These are phyloP conservation scores for Zygothrica quintamaculata DNA, from an alignment of 2,888 invertebrate genomes.

Conservation along the genomic window DNA sequence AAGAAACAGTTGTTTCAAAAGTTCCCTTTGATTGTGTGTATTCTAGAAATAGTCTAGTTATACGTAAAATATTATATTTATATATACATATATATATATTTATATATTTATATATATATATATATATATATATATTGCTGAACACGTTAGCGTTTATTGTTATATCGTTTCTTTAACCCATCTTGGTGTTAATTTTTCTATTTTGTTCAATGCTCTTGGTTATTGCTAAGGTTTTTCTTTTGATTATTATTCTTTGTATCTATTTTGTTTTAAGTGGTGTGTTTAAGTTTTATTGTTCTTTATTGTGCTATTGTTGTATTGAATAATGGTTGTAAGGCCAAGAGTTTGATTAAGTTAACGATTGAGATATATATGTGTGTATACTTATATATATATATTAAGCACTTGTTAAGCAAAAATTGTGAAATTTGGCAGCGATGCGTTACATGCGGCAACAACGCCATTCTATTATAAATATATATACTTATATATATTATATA, in stretches of 20 bases:
- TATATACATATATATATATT: constrained; percentile 14
- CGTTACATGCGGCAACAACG: constrained; percentile 35
- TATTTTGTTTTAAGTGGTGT: constrained; percentile 4
- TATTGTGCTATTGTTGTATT: constrained; percentile 10
- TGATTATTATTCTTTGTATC: not conserved
- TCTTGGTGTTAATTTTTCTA: constrained; percentile 9
- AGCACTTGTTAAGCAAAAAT: not conserved
- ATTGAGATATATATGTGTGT: not conserved
- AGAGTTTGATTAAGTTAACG: not conserved
- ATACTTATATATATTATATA: too few relatives aligned
- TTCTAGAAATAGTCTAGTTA: too few relatives aligned
- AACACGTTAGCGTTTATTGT: constrained; percentile 65
- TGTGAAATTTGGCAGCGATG: constrained; percentile 29
- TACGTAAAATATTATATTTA: constrained; percentile 7
- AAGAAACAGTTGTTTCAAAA: not conserved
- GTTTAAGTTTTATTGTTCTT: constrained; percentile 1
- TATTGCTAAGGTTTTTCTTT: not conserved
- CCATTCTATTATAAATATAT: constrained; percentile 2
- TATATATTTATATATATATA: too few relatives aligned
- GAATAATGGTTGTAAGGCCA: not conserved
- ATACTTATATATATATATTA: not conserved
- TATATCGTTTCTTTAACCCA: constrained; percentile 33
- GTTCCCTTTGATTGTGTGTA: not conserved
- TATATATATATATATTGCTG: constrained; percentile 21
- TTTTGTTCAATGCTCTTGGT: not conserved